A percentile compares a stretch with the other conserved stretches of the same genome.
Evolutionary conservation across 2,797 vertebrate species (phyloP).

Genomic region (Thamnophis elegans): DNA sequence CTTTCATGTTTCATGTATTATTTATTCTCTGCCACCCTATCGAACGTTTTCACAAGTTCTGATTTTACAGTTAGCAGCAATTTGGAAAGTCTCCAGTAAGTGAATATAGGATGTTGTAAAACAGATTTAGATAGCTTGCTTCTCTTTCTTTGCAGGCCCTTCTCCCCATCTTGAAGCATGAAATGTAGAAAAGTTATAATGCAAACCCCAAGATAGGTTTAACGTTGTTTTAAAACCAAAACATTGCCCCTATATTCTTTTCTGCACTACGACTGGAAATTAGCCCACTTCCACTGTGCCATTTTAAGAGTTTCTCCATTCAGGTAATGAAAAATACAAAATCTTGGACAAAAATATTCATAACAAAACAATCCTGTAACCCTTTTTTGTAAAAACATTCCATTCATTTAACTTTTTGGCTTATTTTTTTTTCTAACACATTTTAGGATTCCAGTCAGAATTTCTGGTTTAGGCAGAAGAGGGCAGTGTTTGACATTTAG

Average conservation of each 20-base stretch:
- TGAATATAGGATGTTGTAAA: background rate
- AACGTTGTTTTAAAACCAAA: background rate
- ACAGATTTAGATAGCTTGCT: background rate
- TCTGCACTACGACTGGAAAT: background rate
- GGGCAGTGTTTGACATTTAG: background rate
- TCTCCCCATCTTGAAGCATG: background rate
- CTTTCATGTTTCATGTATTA: background rate
- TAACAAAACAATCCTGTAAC: background rate
- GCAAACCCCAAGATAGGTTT: background rate
- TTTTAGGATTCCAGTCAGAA: background rate
- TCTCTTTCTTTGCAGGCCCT: background rate
- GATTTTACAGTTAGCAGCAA: background rate
- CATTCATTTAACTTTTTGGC: background rate
- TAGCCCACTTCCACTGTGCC: background rate
- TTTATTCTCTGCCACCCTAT: background rate
- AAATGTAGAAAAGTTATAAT: background rate
- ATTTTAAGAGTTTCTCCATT: too few relatives aligned
- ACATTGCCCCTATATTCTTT: background rate
- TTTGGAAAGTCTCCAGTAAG: background rate
- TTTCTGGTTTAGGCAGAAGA: background rate
- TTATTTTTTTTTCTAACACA: background rate
- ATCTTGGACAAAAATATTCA: background rate
- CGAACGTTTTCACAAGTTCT: background rate
- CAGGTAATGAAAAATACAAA: background rate
- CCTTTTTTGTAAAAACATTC: background rate